These are phyloP conservation scores for Hypothenemus hampei DNA, from an alignment of 1,140 invertebrate species.

Conservation along the genomic window DNA sequence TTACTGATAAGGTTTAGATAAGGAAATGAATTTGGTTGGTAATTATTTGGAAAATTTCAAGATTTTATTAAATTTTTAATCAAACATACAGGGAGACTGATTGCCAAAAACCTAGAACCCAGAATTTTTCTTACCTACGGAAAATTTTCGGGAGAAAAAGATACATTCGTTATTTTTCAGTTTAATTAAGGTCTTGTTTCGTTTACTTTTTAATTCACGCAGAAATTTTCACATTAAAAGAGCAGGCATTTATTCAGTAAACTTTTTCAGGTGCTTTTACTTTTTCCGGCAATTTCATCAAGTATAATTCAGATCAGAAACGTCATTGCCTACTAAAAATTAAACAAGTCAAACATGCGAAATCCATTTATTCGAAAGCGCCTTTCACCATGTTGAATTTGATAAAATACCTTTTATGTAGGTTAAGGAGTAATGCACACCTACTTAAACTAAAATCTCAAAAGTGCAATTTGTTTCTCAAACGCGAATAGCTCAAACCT, in stretches of 20 bases:
- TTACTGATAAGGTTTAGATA: no score
- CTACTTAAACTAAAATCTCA: conserved; percentile 23
- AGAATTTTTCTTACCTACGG: background rate
- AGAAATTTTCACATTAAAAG: conserved; percentile 5
- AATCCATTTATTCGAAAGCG: conserved; percentile 22
- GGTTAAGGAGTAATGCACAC: conserved; percentile 22
- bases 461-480: conserved; percentile 26
- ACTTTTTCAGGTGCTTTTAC: conserved; percentile 3
- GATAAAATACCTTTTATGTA: conserved; percentile 13
- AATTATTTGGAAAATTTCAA: background rate
- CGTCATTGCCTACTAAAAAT: conserved; percentile 17
- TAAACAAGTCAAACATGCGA: conserved; percentile 20
- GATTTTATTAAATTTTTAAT: background rate
- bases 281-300: conserved; percentile 18
- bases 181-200: background rate
- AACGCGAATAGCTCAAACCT: conserved; percentile 10
- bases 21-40: no score
- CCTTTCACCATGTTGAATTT: conserved; percentile 10
- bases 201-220: conserved; percentile 5
- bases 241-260: conserved; percentile 3
- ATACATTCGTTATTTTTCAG: background rate
- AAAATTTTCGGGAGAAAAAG: background rate
- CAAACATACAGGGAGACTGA: background rate
- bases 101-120: background rate
- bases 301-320: no score